Evolutionary conservation across 2,797 vertebrate species (phyloP).

Genomic region (Eremophila alpestris): DNA sequence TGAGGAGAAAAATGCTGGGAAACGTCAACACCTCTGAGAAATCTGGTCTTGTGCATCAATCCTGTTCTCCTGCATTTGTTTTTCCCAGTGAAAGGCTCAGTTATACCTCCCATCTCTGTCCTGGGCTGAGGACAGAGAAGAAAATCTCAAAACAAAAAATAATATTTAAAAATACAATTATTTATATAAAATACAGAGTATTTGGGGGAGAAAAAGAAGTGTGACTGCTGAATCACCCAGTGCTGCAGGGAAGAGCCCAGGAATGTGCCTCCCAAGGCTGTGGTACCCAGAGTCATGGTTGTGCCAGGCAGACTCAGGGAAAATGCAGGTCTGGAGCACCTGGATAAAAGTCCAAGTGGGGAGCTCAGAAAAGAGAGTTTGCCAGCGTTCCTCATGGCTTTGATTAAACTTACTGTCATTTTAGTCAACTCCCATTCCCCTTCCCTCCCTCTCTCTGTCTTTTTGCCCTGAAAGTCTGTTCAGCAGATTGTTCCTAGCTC

Average conservation of each 20-base stretch:
- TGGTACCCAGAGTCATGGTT: not conserved
- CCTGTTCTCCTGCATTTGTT: not conserved
- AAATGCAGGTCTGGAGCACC: not conserved
- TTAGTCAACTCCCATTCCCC: constrained; percentile 39
- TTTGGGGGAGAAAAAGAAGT: not conserved
- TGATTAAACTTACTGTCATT: constrained; percentile 71
- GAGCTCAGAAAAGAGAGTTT: not conserved
- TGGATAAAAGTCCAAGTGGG: not conserved
- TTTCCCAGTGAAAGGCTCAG: not conserved
- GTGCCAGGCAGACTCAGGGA: not conserved
- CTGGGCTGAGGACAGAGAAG: not conserved
- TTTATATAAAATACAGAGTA: not conserved
- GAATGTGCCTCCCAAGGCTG: fast-evolving
- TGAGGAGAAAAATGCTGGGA: not conserved
- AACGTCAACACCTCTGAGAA: not conserved
- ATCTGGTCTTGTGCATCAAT: not conserved
- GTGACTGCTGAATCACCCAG: not conserved
- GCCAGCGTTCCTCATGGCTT: not conserved
- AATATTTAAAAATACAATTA: not conserved
- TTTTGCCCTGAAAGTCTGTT: constrained; percentile 57
- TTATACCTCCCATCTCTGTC: not conserved
- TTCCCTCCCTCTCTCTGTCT: constrained; percentile 21
- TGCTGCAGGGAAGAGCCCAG: not conserved
- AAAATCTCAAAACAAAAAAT: not conserved
- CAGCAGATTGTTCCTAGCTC: constrained; percentile 40